phyloP scores from a whole-genome alignment of 2,113 vertebrate genomes.

The Psittacus erithacus region DNA sequence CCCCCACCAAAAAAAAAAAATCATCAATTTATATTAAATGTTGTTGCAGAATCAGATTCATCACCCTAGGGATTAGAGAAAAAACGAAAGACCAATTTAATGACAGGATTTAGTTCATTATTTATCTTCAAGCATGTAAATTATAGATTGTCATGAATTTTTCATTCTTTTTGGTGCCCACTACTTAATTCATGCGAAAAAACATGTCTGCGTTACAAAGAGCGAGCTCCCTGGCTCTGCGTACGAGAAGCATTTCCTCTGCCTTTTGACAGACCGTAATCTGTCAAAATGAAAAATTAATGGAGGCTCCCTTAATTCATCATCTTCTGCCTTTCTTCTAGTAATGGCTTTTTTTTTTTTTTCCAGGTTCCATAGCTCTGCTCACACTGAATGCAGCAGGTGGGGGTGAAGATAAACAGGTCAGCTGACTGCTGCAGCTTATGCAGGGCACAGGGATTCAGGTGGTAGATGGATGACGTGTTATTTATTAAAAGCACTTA shows the following conservation, averaged over 20 bases:
- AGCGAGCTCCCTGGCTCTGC: slow-evolving; percentile 73
- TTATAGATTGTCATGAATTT: slow-evolving; percentile 84
- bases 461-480: slow-evolving; percentile 47
- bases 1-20: neutral
- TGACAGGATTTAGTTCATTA: slow-evolving; percentile 84
- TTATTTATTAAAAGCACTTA: slow-evolving; percentile 42
- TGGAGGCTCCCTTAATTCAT: slow-evolving; percentile 82
- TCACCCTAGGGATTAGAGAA: slow-evolving; percentile 77
- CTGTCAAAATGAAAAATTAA: slow-evolving; percentile 90
- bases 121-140: slow-evolving; percentile 84
- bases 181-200: slow-evolving; percentile 77
- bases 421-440: slow-evolving; percentile 52
- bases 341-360: slow-evolving; percentile 64
- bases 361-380: neutral
- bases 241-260: slow-evolving; percentile 73
- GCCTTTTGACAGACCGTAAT: slow-evolving; percentile 80
- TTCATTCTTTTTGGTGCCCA: slow-evolving; percentile 80
- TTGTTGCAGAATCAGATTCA: slow-evolving; percentile 78
- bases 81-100: slow-evolving; percentile 80
- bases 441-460: slow-evolving; percentile 9
- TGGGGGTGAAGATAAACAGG: slow-evolving; percentile 64
- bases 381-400: slow-evolving; percentile 47
- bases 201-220: slow-evolving; percentile 73
- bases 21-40: slow-evolving; percentile 76
- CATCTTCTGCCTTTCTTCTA: slow-evolving; percentile 78